Percentiles rank a stretch among this genome's conserved stretches.
phyloP scores from a whole-genome alignment of 2,888 invertebrate genomes.

The Homarus gammarus region DNA sequence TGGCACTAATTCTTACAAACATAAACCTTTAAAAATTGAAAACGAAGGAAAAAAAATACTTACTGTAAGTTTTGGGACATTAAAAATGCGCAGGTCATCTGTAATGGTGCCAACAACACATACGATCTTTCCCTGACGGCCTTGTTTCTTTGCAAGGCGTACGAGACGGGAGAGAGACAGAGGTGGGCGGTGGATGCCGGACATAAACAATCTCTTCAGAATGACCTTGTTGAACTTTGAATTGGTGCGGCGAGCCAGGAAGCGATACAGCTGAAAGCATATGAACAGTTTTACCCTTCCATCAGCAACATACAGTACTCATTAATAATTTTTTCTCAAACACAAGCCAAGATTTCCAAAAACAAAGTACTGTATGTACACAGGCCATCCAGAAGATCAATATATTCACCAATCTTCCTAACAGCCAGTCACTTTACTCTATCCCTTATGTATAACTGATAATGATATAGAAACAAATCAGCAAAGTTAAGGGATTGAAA shows the following conservation, averaged over 20 bases:
- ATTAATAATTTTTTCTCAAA: no score
- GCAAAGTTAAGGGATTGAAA: no score
- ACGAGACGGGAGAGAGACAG: slow-evolving; percentile 93
- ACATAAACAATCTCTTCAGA: slow-evolving; percentile 97
- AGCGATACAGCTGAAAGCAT: slow-evolving; percentile 91
- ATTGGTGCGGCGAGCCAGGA: slow-evolving; percentile 96
- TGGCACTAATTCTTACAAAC: no score
- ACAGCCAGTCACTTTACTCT: no score
- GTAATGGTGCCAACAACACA: slow-evolving; percentile 97
- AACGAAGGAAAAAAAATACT: slow-evolving; percentile 76
- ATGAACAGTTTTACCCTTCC: neutral
- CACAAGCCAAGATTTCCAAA: no score
- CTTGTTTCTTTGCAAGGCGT: slow-evolving; percentile 92
- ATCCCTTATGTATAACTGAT: no score
- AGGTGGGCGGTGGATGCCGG: slow-evolving; percentile 95
- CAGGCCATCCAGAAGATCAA: no score
- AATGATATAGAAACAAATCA: no score
- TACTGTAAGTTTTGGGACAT: slow-evolving; percentile 93
- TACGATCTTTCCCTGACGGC: slow-evolving; percentile 91
- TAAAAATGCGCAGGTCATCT: slow-evolving; percentile 94
- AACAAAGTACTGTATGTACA: no score
- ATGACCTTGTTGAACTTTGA: slow-evolving; percentile 98
- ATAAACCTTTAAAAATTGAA: no score
- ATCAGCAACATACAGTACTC: no score
- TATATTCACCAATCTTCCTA: no score